A percentile compares a stretch with the other conserved stretches of the same genome.
phyloP scores from a whole-genome alignment of 2,888 invertebrate species.

The Sceliomorpha sp. region DNA sequence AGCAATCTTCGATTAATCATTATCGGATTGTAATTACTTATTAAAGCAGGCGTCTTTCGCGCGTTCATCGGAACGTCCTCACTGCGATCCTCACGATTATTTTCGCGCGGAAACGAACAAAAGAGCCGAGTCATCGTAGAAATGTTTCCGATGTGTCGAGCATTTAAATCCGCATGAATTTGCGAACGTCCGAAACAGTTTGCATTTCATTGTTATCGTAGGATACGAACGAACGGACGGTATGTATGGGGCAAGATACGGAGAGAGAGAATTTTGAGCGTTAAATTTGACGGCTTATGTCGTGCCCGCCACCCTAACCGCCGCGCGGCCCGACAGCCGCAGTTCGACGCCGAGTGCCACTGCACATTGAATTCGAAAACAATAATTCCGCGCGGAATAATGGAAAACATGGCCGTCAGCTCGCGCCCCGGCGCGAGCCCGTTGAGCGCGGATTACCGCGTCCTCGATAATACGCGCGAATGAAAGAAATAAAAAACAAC shows the following conservation, averaged over 20 bases:
- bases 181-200: constrained; percentile 26
- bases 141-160: constrained; percentile 47
- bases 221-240: neutral
- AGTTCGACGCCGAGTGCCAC: constrained; percentile 72
- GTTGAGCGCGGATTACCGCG: constrained; percentile 66
- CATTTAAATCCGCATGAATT: constrained; percentile 43
- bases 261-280: constrained; percentile 64
- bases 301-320: constrained; percentile 56
- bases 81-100: no score
- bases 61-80: no score
- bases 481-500: constrained; percentile 60
- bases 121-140: constrained; percentile 32
- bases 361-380: constrained; percentile 72
- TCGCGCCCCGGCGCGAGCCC: constrained; percentile 50
- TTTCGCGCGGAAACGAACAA: no score
- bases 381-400: constrained; percentile 67
- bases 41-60: no score
- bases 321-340: constrained; percentile 60
- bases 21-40: no score
- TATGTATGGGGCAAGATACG: constrained; percentile 49
- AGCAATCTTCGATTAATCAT: no score
- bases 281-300: constrained; percentile 74
- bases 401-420: constrained; percentile 57
- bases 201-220: constrained; percentile 38
- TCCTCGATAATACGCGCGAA: constrained; percentile 61